These are phyloP conservation scores for Venusia cambrica DNA, from an alignment of 2,888 invertebrate genomes.

Conservation along the genomic window DNA sequence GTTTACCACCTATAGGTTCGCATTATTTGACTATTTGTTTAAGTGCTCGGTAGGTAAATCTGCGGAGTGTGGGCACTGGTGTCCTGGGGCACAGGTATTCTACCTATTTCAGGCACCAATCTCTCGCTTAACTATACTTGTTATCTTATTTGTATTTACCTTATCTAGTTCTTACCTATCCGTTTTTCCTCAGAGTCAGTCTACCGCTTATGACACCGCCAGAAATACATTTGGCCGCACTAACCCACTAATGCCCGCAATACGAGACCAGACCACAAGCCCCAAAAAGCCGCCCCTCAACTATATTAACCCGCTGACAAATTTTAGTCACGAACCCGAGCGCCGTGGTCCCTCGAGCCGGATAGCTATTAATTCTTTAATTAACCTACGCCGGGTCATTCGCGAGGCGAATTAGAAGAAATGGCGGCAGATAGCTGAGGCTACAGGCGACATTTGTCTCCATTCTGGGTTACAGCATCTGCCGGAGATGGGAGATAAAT, in stretches of 20 bases:
- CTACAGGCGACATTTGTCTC: conserved; percentile 56
- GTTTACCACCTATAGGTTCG: too few species aligned
- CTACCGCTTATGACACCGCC: too few species aligned
- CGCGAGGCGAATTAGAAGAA: conserved; percentile 64
- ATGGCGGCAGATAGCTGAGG: conserved; percentile 57
- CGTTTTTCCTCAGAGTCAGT: too few species aligned
- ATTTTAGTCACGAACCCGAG: conserved; percentile 53
- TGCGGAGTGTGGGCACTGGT: too few species aligned
- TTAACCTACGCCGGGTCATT: conserved; percentile 60
- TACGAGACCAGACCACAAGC: conserved; percentile 12
- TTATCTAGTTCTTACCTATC: too few species aligned
- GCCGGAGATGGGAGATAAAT: conserved; percentile 17
- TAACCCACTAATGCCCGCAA: conserved; percentile 14
- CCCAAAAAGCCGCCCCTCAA: conserved; percentile 20
- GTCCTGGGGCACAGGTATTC: too few species aligned
- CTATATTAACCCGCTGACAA: conserved; percentile 43
- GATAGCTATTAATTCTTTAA: conserved; percentile 68
- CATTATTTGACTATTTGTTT: too few species aligned
- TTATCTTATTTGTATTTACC: too few species aligned
- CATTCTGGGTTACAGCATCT: conserved; percentile 41
- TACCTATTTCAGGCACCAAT: too few species aligned
- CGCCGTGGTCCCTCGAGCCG: conserved; percentile 38
- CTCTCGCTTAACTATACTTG: too few species aligned
- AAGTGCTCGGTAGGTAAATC: too few species aligned
- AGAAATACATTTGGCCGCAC: too few species aligned